Percentiles rank a stretch among this genome's conserved stretches.
These are phyloP conservation scores for Hyposoter didymator DNA, from an alignment of 2,888 invertebrate genomes.

Conservation along the genomic window DNA sequence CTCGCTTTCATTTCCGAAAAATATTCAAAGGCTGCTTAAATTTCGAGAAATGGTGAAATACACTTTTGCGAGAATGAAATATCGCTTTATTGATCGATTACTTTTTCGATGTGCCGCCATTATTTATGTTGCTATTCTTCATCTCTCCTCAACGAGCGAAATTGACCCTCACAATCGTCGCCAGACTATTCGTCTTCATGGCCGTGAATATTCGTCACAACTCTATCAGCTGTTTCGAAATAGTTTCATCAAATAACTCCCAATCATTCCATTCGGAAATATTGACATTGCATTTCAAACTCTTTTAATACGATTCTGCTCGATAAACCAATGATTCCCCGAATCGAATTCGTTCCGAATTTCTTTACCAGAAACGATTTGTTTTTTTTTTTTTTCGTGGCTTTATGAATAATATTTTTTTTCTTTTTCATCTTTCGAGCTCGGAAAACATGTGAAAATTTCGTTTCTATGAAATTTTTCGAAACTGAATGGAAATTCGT, in stretches of 20 bases:
- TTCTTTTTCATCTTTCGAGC: not conserved
- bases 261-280: constrained; percentile 16
- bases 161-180: constrained; percentile 55
- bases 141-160: constrained; percentile 32
- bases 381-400: not conserved
- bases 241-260: constrained; percentile 16
- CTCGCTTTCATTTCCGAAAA: not conserved
- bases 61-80: not conserved
- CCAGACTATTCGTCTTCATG: constrained; percentile 57
- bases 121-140: constrained; percentile 8
- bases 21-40: not conserved
- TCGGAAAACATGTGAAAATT: not conserved
- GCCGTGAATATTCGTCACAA: constrained; percentile 55
- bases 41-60: not conserved
- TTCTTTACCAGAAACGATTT: not conserved
- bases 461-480: not conserved
- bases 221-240: constrained; percentile 54
- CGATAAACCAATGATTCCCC: not conserved
- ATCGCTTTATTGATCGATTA: constrained; percentile 10
- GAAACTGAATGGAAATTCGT: not conserved
- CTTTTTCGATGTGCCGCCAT: not conserved
- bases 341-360: not conserved
- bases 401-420: not conserved
- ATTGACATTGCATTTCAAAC: not conserved
- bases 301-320: not conserved